A percentile compares a stretch with the other conserved stretches of the same genome.
phyloP scores from a whole-genome alignment of 2,113 vertebrate genomes.

The Hypomesus transpacificus region DNA sequence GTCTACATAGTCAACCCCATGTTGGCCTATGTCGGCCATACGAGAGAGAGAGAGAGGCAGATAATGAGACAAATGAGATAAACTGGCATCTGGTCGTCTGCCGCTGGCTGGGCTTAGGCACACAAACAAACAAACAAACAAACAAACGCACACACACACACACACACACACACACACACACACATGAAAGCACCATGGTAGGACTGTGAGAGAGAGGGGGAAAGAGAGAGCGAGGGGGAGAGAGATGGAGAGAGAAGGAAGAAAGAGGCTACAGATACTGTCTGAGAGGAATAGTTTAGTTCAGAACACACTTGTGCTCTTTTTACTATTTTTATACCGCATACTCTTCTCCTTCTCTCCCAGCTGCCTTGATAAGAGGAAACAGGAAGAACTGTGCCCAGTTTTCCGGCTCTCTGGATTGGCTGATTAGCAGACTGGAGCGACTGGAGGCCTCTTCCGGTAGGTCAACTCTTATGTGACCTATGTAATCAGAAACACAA shows the following conservation, averaged over 20 bases:
- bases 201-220: no score
- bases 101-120: neutral
- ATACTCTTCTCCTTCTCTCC: neutral
- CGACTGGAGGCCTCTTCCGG: constrained; percentile 94
- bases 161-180: no score
- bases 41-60: neutral
- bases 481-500: no score
- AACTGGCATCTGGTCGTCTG: neutral
- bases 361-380: constrained; percentile 92
- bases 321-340: neutral
- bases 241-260: no score
- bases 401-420: constrained; percentile 93
- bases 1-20: no score
- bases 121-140: no score
- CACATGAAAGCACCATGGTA: no score
- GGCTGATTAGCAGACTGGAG: constrained; percentile 94
- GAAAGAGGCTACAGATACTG: no score
- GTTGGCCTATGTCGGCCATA: no score
- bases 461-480: constrained; percentile 55
- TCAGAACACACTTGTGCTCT: neutral
- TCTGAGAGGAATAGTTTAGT: no score
- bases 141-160: no score
- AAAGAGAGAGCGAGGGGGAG: no score
- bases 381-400: constrained; percentile 99
- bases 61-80: neutral